A percentile compares a stretch with the other conserved stretches of the same genome.
Evolutionary conservation across 2,113 vertebrate species (phyloP).

Genomic region (Opisthocomus hoazin): DNA sequence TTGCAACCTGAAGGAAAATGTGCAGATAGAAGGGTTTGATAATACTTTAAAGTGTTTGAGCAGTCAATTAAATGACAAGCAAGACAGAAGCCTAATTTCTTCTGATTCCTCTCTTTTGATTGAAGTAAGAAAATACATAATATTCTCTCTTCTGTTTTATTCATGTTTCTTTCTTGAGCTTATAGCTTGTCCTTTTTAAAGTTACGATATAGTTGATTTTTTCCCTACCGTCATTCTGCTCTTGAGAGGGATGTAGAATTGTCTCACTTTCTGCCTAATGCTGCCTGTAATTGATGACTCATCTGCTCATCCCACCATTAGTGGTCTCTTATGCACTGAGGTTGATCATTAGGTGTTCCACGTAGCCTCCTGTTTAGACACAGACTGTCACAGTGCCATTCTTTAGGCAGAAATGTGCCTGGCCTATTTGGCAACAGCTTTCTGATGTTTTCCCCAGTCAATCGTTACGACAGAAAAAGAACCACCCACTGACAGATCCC

Average conservation of each 20-base stretch:
- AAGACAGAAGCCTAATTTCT: background rate
- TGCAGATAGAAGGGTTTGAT: background rate
- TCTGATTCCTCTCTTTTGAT: background rate
- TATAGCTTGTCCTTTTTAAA: background rate
- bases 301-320: background rate
- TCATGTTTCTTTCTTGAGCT: background rate
- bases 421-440: background rate
- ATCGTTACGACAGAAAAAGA: accelerated
- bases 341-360: background rate
- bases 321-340: background rate
- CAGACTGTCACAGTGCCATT: background rate
- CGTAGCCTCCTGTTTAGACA: background rate
- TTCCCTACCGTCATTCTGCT: accelerated
- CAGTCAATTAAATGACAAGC: background rate
- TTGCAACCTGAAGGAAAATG: background rate
- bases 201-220: background rate
- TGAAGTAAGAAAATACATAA: background rate
- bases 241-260: background rate
- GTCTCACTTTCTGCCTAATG: background rate
- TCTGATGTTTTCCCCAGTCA: background rate
- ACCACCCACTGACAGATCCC: background rate
- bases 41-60: background rate
- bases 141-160: background rate
- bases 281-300: background rate
- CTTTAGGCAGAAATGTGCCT: background rate